These are phyloP conservation scores for Leucosticte australis DNA, from an alignment of 2,113 vertebrate species.

Conservation along the genomic window DNA sequence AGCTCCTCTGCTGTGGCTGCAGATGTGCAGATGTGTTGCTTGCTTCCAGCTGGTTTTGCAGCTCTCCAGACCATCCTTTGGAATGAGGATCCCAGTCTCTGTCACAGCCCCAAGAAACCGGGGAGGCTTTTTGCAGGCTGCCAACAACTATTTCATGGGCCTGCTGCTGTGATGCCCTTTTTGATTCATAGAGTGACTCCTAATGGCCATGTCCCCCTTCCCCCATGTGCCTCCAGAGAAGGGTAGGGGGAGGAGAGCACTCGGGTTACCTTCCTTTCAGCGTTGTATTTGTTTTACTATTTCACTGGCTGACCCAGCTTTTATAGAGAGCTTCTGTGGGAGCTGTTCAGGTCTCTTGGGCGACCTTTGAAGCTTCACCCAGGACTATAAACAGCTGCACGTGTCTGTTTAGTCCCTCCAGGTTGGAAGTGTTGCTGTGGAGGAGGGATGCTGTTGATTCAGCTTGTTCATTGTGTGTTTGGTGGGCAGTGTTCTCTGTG, in stretches of 20 bases:
- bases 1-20: background rate
- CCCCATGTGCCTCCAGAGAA: fast-evolving
- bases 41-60: background rate
- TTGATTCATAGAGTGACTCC: background rate
- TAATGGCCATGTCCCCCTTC: background rate
- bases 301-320: background rate
- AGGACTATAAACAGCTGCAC: fast-evolving
- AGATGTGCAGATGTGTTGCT: background rate
- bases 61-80: background rate
- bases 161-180: background rate
- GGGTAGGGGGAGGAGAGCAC: background rate
- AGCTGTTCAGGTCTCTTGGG: background rate
- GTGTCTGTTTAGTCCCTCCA: background rate
- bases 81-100: background rate
- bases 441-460: background rate
- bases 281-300: background rate
- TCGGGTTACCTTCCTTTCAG: background rate
- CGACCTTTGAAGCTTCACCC: background rate
- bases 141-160: background rate
- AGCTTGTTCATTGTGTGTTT: background rate
- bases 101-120: background rate
- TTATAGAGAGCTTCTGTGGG: background rate
- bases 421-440: background rate
- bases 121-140: background rate
- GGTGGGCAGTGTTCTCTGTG: background rate